Conservation (phyloP, 2,113 vertebrate species). For the Phylloscopus trochilus region DNA sequence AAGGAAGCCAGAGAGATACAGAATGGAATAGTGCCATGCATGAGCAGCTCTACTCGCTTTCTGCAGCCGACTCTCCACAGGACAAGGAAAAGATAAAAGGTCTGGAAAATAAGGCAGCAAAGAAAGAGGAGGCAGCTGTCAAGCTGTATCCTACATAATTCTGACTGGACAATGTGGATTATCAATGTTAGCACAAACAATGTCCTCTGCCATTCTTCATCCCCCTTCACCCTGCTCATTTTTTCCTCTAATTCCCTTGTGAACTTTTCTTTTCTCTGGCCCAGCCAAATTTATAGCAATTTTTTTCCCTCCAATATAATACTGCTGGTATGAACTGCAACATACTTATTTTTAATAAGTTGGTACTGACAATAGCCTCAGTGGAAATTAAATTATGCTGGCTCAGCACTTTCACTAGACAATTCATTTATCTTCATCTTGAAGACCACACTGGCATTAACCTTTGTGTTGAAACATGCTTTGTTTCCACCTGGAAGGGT, state of each 20-base stretch:
- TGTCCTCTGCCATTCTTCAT: background rate
- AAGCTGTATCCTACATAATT: background rate
- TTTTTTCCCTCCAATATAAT: slow-evolving; percentile 5
- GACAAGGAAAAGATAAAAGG: background rate
- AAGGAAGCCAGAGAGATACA: background rate
- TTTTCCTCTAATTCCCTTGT: background rate
- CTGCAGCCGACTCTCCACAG: background rate
- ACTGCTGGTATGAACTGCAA: background rate
- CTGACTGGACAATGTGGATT: background rate
- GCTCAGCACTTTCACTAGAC: background rate
- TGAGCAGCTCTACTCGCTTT: background rate
- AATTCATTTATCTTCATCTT: background rate
- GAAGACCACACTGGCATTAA: background rate
- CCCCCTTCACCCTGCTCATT: background rate
- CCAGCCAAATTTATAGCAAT: background rate
- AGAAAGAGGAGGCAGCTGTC: background rate
- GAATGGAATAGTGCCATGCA: background rate
- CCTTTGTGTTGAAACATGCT: background rate
- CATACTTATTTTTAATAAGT: slow-evolving; percentile 36
- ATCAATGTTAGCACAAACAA: background rate
- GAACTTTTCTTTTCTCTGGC: background rate
- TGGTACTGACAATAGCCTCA: slow-evolving; percentile 9
- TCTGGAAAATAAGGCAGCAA: background rate
- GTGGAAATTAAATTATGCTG: slow-evolving; percentile 12
- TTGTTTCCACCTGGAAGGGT: background rate